phyloP scores from a whole-genome alignment of 2,113 vertebrate species.

The Ammodytes dubius region DNA sequence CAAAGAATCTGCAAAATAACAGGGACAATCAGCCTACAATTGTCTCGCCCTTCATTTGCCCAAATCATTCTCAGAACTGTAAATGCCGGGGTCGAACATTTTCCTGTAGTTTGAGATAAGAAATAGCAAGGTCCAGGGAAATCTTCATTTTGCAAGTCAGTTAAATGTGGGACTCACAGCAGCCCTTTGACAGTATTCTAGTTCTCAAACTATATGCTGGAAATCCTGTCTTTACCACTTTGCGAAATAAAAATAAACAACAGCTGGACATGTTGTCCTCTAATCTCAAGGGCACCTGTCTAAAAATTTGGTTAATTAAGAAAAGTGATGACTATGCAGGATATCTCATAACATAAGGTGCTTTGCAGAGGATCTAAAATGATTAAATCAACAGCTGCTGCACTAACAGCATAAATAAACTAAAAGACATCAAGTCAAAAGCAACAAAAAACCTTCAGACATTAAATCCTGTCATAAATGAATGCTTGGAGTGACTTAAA shows the following conservation, averaged over 20 bases:
- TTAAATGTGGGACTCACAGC: background rate
- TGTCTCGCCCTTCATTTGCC: background rate
- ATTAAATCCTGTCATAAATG: conserved; percentile 16
- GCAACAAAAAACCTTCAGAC: background rate
- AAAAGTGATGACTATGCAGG: background rate
- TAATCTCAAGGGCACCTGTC: background rate
- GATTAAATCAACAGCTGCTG: conserved; percentile 20
- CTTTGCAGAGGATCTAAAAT: conserved; percentile 2
- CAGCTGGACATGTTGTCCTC: background rate
- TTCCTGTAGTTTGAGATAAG: background rate
- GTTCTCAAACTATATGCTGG: background rate
- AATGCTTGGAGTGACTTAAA: conserved; percentile 9
- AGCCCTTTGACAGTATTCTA: conserved; percentile 30
- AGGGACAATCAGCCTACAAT: conserved; percentile 7
- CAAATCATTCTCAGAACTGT: background rate
- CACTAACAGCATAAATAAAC: background rate
- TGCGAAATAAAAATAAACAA: background rate
- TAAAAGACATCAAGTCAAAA: background rate
- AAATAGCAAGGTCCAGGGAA: conserved; percentile 1
- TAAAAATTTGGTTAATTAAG: background rate
- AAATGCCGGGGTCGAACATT: background rate
- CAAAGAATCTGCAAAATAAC: conserved; percentile 17
- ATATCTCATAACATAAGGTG: background rate
- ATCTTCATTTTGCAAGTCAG: conserved; percentile 6
- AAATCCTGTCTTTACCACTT: conserved; percentile 6